Evolutionary conservation across 2,113 vertebrate genomes (phyloP).

Genomic region (Centropus unirufus): DNA sequence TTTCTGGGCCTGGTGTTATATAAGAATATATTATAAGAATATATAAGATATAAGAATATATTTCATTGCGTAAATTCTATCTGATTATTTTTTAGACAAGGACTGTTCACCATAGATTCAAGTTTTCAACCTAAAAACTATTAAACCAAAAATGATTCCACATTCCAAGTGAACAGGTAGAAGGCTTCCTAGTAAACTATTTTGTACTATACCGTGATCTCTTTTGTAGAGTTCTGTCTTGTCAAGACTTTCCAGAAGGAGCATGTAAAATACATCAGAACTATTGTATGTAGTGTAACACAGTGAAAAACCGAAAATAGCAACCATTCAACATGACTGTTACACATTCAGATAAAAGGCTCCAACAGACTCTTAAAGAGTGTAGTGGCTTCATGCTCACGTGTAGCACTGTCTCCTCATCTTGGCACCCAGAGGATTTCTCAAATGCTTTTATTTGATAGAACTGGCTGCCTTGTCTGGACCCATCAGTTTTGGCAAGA

Average conservation of each 20-base stretch:
- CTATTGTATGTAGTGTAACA: fast-evolving
- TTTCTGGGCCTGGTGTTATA: neutral
- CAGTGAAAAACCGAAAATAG: neutral
- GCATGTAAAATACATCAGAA: neutral
- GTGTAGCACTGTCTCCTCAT: neutral
- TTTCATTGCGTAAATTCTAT: neutral
- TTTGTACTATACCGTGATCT: fast-evolving
- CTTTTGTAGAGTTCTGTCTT: neutral
- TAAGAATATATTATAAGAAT: neutral
- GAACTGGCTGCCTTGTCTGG: neutral
- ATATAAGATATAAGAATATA: neutral
- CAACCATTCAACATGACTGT: neutral
- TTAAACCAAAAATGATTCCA: neutral
- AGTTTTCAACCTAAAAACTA: neutral
- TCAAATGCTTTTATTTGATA: neutral
- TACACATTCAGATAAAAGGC: neutral
- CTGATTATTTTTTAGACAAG: neutral
- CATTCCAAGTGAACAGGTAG: neutral
- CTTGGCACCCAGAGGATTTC: neutral
- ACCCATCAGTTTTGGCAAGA: neutral
- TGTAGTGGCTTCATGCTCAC: fast-evolving
- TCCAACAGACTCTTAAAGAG: neutral
- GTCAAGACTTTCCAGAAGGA: neutral
- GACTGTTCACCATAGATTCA: neutral
- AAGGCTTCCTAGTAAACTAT: neutral